Evolutionary conservation across 2,888 invertebrate species (phyloP).

Genomic region (Fragum sueziense): DNA sequence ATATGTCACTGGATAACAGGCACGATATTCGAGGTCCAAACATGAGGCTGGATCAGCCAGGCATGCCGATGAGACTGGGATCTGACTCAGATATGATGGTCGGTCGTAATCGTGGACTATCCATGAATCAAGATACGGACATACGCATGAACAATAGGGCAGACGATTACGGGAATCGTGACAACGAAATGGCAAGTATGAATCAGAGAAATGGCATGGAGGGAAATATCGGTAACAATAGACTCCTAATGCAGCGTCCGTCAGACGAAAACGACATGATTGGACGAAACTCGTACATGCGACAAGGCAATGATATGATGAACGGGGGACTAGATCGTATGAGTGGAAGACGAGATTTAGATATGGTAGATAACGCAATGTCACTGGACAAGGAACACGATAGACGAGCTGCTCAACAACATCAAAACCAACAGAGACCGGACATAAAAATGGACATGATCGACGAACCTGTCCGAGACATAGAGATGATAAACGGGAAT

Average conservation of each 20-base stretch:
- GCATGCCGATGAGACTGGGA: slow-evolving; percentile 39
- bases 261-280: slow-evolving; percentile 25
- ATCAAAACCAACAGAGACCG: slow-evolving; percentile 2
- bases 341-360: slow-evolving; percentile 21
- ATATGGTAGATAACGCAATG: slow-evolving; percentile 40
- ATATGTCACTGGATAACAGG: slow-evolving; percentile 39
- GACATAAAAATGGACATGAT: slow-evolving; percentile 33
- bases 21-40: slow-evolving; percentile 37
- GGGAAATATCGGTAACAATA: slow-evolving; percentile 25
- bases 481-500: slow-evolving; percentile 42
- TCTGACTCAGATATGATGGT: slow-evolving; percentile 37
- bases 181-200: slow-evolving; percentile 26
- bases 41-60: slow-evolving; percentile 44
- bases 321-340: slow-evolving; percentile 6
- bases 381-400: slow-evolving; percentile 21
- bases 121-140: slow-evolving; percentile 27
- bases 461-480: slow-evolving; percentile 25
- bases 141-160: slow-evolving; percentile 35
- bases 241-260: slow-evolving; percentile 35
- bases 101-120: slow-evolving; percentile 29
- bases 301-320: slow-evolving; percentile 36
- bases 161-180: slow-evolving; percentile 9
- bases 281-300: slow-evolving; percentile 29
- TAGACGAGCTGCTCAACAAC: neutral
- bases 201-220: slow-evolving; percentile 34